Evolutionary conservation across 2,888 invertebrate genomes (phyloP).

Genomic region (Tricholauxania praeusta): DNA sequence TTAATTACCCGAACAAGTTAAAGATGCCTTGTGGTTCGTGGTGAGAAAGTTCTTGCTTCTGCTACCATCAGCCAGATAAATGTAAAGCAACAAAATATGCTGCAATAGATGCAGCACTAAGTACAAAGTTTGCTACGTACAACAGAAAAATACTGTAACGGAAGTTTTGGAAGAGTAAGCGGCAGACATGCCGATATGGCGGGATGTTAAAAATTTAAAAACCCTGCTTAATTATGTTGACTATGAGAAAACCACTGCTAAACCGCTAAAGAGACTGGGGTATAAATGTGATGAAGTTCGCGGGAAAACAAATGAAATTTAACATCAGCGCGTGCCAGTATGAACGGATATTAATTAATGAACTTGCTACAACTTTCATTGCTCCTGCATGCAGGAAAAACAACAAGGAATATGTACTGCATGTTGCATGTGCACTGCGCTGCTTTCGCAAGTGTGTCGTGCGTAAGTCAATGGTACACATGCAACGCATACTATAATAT

Average conservation of each 20-base stretch:
- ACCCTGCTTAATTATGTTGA: conserved; percentile 44
- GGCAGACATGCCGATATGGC: conserved; percentile 1
- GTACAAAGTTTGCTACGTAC: neutral
- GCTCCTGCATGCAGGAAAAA: neutral
- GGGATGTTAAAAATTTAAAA: conserved; percentile 30
- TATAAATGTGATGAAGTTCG: neutral
- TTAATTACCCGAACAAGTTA: conserved; percentile 31
- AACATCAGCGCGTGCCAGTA: neutral
- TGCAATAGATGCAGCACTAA: neutral
- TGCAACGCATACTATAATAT: too few species aligned
- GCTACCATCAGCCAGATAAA: too few species aligned
- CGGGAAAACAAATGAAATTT: too few species aligned
- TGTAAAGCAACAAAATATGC: neutral
- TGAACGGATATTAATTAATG: conserved; percentile 23
- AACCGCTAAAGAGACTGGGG: neutral
- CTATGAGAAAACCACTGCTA: conserved; percentile 41
- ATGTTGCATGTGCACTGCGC: too few species aligned
- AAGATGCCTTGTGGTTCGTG: conserved; percentile 22
- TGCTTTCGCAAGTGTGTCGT: neutral
- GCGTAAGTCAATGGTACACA: too few species aligned
- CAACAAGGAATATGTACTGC: neutral
- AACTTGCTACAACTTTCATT: neutral
- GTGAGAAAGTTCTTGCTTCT: too few species aligned
- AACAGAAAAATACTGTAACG: neutral
- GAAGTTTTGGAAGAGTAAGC: neutral